phyloP scores from a whole-genome alignment of 2,888 invertebrate species.

The Alentia gelatinosa region DNA sequence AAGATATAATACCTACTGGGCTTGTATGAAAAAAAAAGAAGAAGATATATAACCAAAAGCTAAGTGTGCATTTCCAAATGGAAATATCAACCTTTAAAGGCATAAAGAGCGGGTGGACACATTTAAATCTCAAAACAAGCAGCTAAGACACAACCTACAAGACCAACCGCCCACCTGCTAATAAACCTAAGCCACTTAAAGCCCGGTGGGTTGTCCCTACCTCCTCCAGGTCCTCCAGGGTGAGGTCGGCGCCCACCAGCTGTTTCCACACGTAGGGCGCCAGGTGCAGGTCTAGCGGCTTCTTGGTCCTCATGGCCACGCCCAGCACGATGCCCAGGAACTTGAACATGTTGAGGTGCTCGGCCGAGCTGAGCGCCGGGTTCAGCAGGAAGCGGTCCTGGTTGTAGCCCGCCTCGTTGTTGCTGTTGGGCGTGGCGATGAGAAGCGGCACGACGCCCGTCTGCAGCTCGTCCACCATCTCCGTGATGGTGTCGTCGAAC shows the following conservation, averaged over 20 bases:
- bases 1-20: too few species aligned
- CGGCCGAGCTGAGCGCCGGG: conserved; percentile 83
- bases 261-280: conserved; percentile 85
- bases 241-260: conserved; percentile 84
- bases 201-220: conserved; percentile 73
- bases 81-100: too few species aligned
- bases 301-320: conserved; percentile 86
- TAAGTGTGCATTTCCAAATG: too few species aligned
- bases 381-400: conserved; percentile 85
- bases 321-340: conserved; percentile 86
- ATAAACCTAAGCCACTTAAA: too few species aligned
- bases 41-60: too few species aligned
- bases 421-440: conserved; percentile 85
- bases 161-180: too few species aligned
- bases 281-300: conserved; percentile 85
- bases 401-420: conserved; percentile 85
- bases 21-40: too few species aligned
- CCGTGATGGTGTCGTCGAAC: conserved; percentile 87
- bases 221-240: conserved; percentile 85
- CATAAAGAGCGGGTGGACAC: too few species aligned
- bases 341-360: conserved; percentile 84
- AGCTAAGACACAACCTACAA: too few species aligned
- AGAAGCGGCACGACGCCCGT: conserved; percentile 84
- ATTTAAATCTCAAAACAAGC: too few species aligned
- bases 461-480: conserved; percentile 85